phyloP scores from a whole-genome alignment of 2,888 invertebrate genomes.

The Euproctis similis region DNA sequence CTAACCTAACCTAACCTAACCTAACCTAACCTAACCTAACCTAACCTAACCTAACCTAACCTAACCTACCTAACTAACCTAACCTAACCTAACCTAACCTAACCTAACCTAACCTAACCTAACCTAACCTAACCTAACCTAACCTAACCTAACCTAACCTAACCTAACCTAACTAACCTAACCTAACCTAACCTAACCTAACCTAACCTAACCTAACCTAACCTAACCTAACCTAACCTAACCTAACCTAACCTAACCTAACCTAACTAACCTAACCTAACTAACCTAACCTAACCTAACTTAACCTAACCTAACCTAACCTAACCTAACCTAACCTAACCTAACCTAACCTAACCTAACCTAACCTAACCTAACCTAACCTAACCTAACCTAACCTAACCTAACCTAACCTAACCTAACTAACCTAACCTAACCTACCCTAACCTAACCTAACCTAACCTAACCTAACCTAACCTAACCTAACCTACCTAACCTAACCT shows the following conservation, averaged over 20 bases:
- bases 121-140: slow-evolving; percentile 6
- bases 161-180: slow-evolving; percentile 6
- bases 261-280: slow-evolving; percentile 5
- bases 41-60: slow-evolving; percentile 6
- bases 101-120: slow-evolving; percentile 6
- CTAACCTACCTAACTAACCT: no score
- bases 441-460: no score
- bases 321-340: slow-evolving; percentile 6
- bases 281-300: slow-evolving; percentile 3
- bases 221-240: slow-evolving; percentile 6
- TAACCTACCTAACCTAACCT: slow-evolving; percentile 6
- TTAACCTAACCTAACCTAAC: slow-evolving; percentile 6
- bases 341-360: slow-evolving; percentile 6
- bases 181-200: slow-evolving; percentile 6
- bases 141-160: slow-evolving; percentile 6
- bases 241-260: slow-evolving; percentile 3
- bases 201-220: slow-evolving; percentile 6
- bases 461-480: no score
- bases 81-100: slow-evolving; percentile 6
- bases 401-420: slow-evolving; percentile 6
- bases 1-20: slow-evolving; percentile 9
- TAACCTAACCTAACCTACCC: no score
- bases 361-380: slow-evolving; percentile 6
- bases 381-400: slow-evolving; percentile 5
- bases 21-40: slow-evolving; percentile 9